Conservation (phyloP, 2,888 invertebrate genomes). For the Lobophora halterata region DNA sequence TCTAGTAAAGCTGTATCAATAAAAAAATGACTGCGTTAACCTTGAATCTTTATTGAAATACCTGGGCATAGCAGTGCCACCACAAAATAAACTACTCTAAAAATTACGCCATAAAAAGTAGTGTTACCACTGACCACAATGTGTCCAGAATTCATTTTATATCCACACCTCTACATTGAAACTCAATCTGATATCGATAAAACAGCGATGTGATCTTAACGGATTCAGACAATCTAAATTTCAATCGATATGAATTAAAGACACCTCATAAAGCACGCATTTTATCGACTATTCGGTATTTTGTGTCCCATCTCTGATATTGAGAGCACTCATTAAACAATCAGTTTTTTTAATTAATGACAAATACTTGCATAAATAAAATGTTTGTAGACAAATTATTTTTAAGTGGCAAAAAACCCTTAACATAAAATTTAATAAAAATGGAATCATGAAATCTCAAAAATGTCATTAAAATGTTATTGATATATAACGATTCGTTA, state of each 20-base stretch:
- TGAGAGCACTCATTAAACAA: slow-evolving; percentile 1
- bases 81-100: slow-evolving; percentile 39
- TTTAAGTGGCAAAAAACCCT: slow-evolving; percentile 1
- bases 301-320: slow-evolving; percentile 23
- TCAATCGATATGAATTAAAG: slow-evolving; percentile 38
- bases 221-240: slow-evolving; percentile 39
- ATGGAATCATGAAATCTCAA: too few species aligned
- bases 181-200: slow-evolving; percentile 41
- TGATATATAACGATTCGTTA: too few species aligned
- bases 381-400: slow-evolving; percentile 7
- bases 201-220: slow-evolving; percentile 35
- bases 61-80: slow-evolving; percentile 6
- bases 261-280: slow-evolving; percentile 35
- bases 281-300: slow-evolving; percentile 28
- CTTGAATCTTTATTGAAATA: too few species aligned
- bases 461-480: too few species aligned
- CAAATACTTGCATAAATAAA: slow-evolving; percentile 8
- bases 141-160: slow-evolving; percentile 38
- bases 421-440: too few species aligned
- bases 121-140: slow-evolving; percentile 33
- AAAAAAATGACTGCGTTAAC: too few species aligned
- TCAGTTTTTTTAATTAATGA: slow-evolving; percentile 1
- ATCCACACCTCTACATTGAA: slow-evolving; percentile 38
- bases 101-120: slow-evolving; percentile 41
- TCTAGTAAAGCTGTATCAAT: too few species aligned